Percentiles rank a stretch among this genome's conserved stretches.
Evolutionary conservation across 64 coral and sea anemone species (phyloP).

Genomic region (Actinia tenebrosa): DNA sequence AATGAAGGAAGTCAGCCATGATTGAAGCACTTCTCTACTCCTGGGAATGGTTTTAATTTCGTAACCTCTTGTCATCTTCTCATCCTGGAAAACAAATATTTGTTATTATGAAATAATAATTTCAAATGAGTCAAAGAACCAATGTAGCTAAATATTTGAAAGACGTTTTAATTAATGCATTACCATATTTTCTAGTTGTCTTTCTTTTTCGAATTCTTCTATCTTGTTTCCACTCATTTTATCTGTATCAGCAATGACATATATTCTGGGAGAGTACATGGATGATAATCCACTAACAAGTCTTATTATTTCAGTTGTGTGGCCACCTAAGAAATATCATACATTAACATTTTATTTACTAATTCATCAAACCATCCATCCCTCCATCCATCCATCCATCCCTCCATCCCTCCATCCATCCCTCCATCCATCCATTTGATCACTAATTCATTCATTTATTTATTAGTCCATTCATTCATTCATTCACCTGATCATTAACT

Average conservation of each 20-base stretch:
- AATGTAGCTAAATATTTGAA: neutral
- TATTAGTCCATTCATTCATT: neutral
- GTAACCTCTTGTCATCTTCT: neutral
- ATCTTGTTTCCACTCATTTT: conserved; percentile 80
- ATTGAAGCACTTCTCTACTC: conserved; percentile 86
- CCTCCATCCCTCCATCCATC: no score
- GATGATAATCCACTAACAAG: conserved; percentile 59
- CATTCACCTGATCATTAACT: neutral
- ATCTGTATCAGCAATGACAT: conserved; percentile 87
- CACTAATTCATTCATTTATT: neutral
- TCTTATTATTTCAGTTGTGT: conserved; percentile 85
- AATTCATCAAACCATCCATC: no score
- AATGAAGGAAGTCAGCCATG: conserved; percentile 61
- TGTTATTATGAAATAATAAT: neutral
- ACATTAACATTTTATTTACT: no score
- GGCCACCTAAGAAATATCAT: conserved; percentile 45
- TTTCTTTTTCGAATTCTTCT: conserved; percentile 51
- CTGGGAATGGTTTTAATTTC: conserved; percentile 70
- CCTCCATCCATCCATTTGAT: no score
- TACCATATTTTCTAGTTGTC: conserved; percentile 3
- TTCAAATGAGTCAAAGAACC: neutral
- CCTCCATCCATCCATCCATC: no score
- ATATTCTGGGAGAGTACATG: conserved; percentile 74
- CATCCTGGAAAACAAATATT: neutral
- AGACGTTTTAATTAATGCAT: neutral